A percentile compares a stretch with the other conserved stretches of the same genome.
Evolutionary conservation across 2,888 invertebrate genomes (phyloP).

Genomic region (Labia minor): DNA sequence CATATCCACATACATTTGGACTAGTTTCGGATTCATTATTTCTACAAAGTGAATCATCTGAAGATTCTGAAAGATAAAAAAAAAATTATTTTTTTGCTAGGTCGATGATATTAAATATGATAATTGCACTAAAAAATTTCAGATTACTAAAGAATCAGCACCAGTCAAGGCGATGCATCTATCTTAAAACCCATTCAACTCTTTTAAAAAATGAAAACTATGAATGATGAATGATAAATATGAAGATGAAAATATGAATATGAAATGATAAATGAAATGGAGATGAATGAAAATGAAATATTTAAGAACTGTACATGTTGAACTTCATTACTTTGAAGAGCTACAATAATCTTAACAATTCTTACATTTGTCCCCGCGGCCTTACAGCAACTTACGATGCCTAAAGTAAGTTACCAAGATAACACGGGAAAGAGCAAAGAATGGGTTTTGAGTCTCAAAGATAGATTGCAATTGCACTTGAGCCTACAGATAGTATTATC

Average conservation of each 20-base stretch:
- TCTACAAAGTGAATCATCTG: conserved; percentile 1
- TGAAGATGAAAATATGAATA: neutral
- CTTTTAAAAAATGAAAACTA: neutral
- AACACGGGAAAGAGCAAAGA: neutral
- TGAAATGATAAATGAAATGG: neutral
- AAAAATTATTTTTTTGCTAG: too few relatives aligned
- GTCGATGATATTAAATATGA: too few relatives aligned
- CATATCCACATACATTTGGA: conserved; percentile 16
- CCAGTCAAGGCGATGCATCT: neutral
- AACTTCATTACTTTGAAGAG: neutral
- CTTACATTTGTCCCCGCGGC: neutral
- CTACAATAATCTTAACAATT: neutral
- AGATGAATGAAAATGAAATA: neutral
- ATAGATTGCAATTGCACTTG: neutral
- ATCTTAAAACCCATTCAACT: neutral
- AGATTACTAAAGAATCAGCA: conserved; percentile 18
- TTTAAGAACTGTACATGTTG: neutral
- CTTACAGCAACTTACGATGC: neutral
- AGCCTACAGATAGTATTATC: neutral
- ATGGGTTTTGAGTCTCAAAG: neutral
- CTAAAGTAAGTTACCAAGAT: neutral
- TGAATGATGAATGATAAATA: neutral
- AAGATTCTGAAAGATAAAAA: neutral
- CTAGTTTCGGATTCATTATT: conserved; percentile 2
- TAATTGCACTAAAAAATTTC: too few relatives aligned